Evolutionary conservation across 2,888 invertebrate species (phyloP), one percentile per base, ranked within the genome.

Genomic region (Eupithecia pulchellata): DNA sequence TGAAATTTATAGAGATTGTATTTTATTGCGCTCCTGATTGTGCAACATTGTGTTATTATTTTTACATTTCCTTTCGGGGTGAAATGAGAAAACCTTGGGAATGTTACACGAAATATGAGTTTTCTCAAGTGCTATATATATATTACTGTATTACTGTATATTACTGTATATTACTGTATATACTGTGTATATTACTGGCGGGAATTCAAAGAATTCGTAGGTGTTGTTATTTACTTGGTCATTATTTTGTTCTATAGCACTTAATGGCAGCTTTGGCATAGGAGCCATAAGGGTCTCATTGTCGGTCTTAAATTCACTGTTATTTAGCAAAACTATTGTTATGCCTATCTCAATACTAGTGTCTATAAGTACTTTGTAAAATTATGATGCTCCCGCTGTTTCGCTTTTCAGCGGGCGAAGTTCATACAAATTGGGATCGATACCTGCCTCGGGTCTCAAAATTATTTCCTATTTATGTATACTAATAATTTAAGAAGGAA

Each of bases 21-120:
- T 55, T 63, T 68, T 36, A 39, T 32, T 29, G 30, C 25, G 29
- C 6, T 42, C 36, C 36, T 61, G 52, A 61, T 61, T 55, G 55
- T 34, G 29, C 64, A 58, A 68, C 34, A 30, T 64, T 32, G 9
- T 67, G 42, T 57, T 61, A 57, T 63, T 55, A 58, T 68, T 64
- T 39, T 57, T 42, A 64, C 39, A 57, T 68, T 68, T 68, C 42
- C 14, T 60, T 64, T 39, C 42, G 29, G 25, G 52, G 20, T 25
- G 52, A 52, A 52, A 52, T 52, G 61, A 34, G 20, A 61, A 30
- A 61, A 61, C 30, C 60, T n/a, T 17, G n/a, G 60, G 32, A 61
- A 61, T 14, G 32, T 32, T 20, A 61, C 61, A 34, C n/a, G 25
- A 52, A 52, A 25, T 20, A 25, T 52, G 52, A 52, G 52, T 52